A percentile compares a stretch with the other conserved stretches of the same genome.
These are phyloP conservation scores for Elachura formosa DNA, from an alignment of 2,113 vertebrate species.

Conservation along the genomic window DNA sequence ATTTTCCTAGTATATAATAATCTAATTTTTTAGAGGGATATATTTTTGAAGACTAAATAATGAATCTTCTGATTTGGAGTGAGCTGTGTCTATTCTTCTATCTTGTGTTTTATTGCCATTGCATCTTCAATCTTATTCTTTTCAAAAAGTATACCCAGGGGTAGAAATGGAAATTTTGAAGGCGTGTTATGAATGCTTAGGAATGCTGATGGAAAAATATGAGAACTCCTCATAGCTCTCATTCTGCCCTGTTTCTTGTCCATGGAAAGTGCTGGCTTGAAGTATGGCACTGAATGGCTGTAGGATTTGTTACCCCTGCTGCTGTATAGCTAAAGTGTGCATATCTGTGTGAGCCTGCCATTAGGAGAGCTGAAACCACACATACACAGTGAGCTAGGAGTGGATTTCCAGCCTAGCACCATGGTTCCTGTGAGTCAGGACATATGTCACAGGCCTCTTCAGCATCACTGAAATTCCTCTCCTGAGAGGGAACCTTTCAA, in stretches of 20 bases:
- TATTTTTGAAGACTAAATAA: not conserved
- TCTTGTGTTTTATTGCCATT: not conserved
- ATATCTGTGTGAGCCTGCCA: not conserved
- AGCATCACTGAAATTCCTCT: not conserved
- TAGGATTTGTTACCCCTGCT: not conserved
- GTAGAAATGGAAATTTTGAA: not conserved
- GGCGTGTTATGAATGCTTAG: fast-evolving
- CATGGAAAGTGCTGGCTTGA: not conserved
- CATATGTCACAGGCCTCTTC: not conserved
- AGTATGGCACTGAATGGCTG: not conserved
- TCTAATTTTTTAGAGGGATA: not conserved
- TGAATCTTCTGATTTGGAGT: not conserved
- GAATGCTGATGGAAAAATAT: not conserved
- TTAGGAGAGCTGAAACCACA: not conserved
- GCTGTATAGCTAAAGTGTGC: not conserved
- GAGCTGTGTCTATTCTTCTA: not conserved
- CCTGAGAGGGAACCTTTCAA: not conserved
- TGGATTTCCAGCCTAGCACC: not conserved
- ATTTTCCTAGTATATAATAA: not conserved
- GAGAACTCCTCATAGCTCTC: not conserved
- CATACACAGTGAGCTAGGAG: not conserved
- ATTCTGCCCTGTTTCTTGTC: not conserved
- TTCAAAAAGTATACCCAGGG: not conserved
- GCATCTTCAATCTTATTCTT: not conserved
- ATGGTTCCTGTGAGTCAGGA: not conserved